phyloP scores from a whole-genome alignment of 1,140 invertebrate genomes.

The Drosophila hydei region DNA sequence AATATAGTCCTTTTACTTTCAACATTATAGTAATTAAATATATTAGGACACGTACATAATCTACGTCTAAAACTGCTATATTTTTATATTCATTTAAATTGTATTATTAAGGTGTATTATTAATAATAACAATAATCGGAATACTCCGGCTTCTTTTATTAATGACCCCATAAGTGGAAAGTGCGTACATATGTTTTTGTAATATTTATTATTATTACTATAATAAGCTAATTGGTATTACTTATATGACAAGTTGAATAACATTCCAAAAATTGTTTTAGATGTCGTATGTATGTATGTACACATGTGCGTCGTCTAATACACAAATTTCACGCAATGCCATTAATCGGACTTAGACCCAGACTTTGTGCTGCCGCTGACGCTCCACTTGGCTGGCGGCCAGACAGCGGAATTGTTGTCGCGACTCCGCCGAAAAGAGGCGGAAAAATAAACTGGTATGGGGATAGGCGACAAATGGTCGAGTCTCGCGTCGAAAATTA shows the following conservation, averaged over 20 bases:
- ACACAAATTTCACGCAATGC: slow-evolving; percentile 67
- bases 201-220: not conserved
- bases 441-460: not conserved
- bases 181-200: too few relatives aligned
- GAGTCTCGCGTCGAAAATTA: slow-evolving; percentile 72
- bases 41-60: too few relatives aligned
- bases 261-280: slow-evolving; percentile 3
- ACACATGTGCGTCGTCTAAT: slow-evolving; percentile 49
- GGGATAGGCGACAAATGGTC: slow-evolving; percentile 61
- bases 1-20: too few relatives aligned
- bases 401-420: slow-evolving; percentile 23
- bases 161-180: too few relatives aligned
- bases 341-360: slow-evolving; percentile 51
- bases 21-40: too few relatives aligned
- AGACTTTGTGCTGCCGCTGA: slow-evolving; percentile 72
- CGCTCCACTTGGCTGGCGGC: slow-evolving; percentile 24
- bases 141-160: not conserved
- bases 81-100: too few relatives aligned
- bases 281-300: slow-evolving; percentile 10
- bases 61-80: too few relatives aligned
- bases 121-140: not conserved
- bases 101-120: not conserved
- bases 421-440: slow-evolving; percentile 19
- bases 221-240: slow-evolving; percentile 4
- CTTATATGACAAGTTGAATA: not conserved